phyloP scores from a whole-genome alignment of 37 sponge, comb jelly and placozoan genomes.

The Theonella swinhoei region DNA sequence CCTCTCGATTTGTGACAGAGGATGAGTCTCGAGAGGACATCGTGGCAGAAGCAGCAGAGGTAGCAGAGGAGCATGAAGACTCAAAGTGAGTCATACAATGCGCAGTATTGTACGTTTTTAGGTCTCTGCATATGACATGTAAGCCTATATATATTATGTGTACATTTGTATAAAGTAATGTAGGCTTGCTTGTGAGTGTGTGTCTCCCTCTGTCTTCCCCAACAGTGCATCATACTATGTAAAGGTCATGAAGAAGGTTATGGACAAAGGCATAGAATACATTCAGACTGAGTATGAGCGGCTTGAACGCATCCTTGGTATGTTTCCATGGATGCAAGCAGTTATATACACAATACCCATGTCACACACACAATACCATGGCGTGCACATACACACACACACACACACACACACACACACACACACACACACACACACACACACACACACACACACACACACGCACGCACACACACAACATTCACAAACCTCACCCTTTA shows the following conservation, averaged over 20 bases:
- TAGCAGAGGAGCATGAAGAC: slow-evolving; percentile 22
- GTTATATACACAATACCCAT: neutral
- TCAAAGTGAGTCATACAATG: slow-evolving; percentile 32
- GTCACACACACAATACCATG: neutral
- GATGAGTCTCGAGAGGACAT: slow-evolving; percentile 48
- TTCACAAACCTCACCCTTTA: neutral
- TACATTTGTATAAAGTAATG: neutral
- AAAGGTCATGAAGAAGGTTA: slow-evolving; percentile 95
- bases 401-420: neutral
- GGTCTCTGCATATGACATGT: neutral
- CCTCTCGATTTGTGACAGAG: slow-evolving; percentile 54
- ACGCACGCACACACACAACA: neutral
- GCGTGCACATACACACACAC: neutral
- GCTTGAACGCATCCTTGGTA: slow-evolving; percentile 81
- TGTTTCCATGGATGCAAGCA: slow-evolving; percentile 2
- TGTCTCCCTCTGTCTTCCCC: neutral
- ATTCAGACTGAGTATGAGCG: slow-evolving; percentile 77
- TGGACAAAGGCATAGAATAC: slow-evolving; percentile 80
- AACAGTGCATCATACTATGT: slow-evolving; percentile 76
- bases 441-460: slow-evolving; percentile 8
- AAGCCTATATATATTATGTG: neutral
- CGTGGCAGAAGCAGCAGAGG: slow-evolving; percentile 41
- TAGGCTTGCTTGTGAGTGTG: neutral
- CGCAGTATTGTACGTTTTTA: neutral
- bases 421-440: neutral